Conservation (phyloP, 2,113 vertebrate genomes). For the Zosterops japonicus region DNA sequence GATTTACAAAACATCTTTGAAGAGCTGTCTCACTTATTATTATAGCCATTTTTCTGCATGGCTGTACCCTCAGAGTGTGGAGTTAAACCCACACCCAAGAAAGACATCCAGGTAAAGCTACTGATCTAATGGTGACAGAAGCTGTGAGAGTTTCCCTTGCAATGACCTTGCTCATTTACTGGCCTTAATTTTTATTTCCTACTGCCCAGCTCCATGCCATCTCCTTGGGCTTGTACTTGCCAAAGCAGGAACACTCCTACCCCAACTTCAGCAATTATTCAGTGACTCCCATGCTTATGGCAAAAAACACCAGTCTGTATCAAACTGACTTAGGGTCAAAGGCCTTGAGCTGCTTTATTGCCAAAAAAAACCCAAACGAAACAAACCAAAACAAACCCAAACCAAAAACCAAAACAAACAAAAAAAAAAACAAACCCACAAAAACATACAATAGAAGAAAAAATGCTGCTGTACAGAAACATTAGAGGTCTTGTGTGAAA, state of each 20-base stretch:
- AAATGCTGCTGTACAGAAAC: background rate
- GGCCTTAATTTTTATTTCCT: background rate
- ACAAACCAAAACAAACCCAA: background rate
- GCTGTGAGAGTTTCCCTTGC: background rate
- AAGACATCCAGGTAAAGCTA: background rate
- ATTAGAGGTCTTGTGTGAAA: background rate
- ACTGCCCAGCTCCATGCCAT: background rate
- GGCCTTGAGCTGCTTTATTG: background rate
- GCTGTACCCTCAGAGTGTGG: too few species aligned
- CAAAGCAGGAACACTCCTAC: background rate
- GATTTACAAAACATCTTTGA: too few species aligned
- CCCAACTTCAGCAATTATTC: background rate
- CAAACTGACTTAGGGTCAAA: background rate
- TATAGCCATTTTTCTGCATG: too few species aligned
- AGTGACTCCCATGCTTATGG: background rate
- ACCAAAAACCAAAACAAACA: background rate
- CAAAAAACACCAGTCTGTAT: background rate
- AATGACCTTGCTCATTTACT: background rate
- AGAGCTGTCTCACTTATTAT: too few species aligned
- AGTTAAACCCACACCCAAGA: background rate
- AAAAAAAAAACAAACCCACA: background rate
- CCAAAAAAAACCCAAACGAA: background rate
- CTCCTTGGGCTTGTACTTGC: background rate
- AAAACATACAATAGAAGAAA: background rate
- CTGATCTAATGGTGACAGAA: background rate